Conservation (phyloP, 1,140 invertebrate genomes). For the Cardiocondyla obscurior region DNA sequence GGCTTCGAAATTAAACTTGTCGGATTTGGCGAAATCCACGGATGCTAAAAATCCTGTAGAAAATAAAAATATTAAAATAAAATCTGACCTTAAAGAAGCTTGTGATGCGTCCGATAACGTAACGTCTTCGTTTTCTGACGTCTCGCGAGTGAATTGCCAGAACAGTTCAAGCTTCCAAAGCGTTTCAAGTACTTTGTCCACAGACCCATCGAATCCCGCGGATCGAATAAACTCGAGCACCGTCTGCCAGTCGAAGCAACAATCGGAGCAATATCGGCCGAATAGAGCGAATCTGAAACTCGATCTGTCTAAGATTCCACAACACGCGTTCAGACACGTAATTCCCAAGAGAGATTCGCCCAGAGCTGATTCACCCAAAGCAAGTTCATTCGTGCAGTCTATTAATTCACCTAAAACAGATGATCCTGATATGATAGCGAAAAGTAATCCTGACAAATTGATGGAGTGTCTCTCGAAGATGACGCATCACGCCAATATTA, state of each 20-base stretch:
- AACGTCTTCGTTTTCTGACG: neutral
- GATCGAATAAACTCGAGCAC: neutral
- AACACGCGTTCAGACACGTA: constrained; percentile 76
- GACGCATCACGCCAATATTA: constrained; percentile 72
- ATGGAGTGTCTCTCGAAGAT: constrained; percentile 68
- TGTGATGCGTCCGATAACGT: neutral
- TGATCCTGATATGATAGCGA: neutral
- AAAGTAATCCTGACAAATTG: constrained; percentile 40
- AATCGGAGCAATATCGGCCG: constrained; percentile 44
- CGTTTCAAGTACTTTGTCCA: neutral
- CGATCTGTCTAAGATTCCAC: constrained; percentile 87
- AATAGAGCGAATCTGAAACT: constrained; percentile 85
- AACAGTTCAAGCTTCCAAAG: neutral
- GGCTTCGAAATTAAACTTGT: neutral
- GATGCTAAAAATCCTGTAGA: neutral
- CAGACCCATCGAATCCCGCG: neutral
- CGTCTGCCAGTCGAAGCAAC: neutral
- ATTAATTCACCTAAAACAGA: constrained; percentile 22
- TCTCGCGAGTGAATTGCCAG: neutral
- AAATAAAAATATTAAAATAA: neutral
- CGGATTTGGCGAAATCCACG: neutral
- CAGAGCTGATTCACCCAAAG: constrained; percentile 62
- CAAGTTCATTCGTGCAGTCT: constrained; percentile 17
- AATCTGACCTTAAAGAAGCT: neutral
- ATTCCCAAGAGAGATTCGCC: constrained; percentile 69